phyloP scores from a whole-genome alignment of 2,888 invertebrate species.

The Tenthredo notha region DNA sequence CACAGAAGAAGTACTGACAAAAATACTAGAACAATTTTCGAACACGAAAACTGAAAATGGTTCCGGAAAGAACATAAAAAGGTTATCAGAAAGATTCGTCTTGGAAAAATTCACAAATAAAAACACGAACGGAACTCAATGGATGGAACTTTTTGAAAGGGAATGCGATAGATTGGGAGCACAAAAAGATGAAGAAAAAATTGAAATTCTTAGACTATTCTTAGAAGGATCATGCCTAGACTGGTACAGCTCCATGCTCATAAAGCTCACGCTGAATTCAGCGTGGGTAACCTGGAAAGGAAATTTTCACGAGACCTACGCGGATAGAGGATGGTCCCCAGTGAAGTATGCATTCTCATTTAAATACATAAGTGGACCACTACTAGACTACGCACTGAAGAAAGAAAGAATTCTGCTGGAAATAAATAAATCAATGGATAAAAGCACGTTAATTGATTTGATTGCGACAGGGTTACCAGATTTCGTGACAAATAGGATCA shows the following conservation, averaged over 20 bases:
- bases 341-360: slow-evolving; percentile 53
- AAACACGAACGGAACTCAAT: slow-evolving; percentile 53
- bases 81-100: slow-evolving; percentile 57
- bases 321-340: slow-evolving; percentile 56
- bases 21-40: slow-evolving; percentile 53
- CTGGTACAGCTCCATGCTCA: slow-evolving; percentile 57
- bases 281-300: slow-evolving; percentile 56
- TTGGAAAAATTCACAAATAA: slow-evolving; percentile 56
- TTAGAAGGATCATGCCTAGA: slow-evolving; percentile 55
- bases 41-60: slow-evolving; percentile 49
- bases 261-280: slow-evolving; percentile 54
- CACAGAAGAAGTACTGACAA: slow-evolving; percentile 52
- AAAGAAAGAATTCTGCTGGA: slow-evolving; percentile 56
- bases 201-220: slow-evolving; percentile 52
- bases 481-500: slow-evolving; percentile 56
- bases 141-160: slow-evolving; percentile 57
- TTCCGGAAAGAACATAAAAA: slow-evolving; percentile 49
- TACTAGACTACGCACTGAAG: slow-evolving; percentile 51
- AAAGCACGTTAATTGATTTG: slow-evolving; percentile 34
- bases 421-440: slow-evolving; percentile 39
- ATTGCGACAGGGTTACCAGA: slow-evolving; percentile 56
- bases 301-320: slow-evolving; percentile 56
- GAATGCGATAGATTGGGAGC: slow-evolving; percentile 55
- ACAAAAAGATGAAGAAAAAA: slow-evolving; percentile 54
- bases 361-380: slow-evolving; percentile 48